A percentile compares a stretch with the other conserved stretches of the same genome.
Conservation (phyloP, 2,797 vertebrate species). For the Sebastes taczanowskii region DNA sequence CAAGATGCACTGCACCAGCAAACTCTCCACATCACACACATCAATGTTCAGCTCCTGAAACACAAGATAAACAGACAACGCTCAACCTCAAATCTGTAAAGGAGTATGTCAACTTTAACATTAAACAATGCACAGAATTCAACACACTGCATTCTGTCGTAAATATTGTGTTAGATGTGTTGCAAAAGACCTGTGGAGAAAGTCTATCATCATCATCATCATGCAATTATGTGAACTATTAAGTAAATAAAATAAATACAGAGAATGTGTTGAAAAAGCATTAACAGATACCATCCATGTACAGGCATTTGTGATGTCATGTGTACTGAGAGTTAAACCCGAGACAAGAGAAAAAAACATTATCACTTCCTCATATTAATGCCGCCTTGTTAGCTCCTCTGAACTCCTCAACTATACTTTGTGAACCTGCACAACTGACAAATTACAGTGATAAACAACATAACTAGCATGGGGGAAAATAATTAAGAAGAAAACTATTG, state of each 20-base stretch:
- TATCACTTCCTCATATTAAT: neutral
- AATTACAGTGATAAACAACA: neutral
- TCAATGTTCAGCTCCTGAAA: constrained; percentile 98
- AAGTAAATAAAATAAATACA: neutral
- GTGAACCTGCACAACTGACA: neutral
- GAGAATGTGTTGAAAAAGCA: neutral
- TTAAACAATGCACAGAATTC: neutral
- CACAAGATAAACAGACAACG: constrained; percentile 2
- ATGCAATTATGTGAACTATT: neutral
- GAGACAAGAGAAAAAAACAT: neutral
- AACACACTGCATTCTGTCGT: neutral
- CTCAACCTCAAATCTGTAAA: neutral
- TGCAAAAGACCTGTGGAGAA: neutral
- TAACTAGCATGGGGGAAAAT: neutral
- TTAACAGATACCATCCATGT: neutral
- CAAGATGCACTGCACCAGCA: constrained; percentile 99
- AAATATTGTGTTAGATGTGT: neutral
- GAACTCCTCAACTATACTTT: neutral
- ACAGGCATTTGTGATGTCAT: neutral
- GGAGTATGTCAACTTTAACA: neutral
- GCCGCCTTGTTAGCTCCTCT: neutral
- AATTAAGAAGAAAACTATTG: neutral
- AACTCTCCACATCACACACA: constrained; percentile 98
- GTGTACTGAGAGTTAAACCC: neutral
- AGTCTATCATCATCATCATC: neutral